Evolutionary conservation across 1,140 invertebrate genomes (phyloP), one percentile per base, ranked within the genome.

Genomic region (Meteorus sp.): DNA sequence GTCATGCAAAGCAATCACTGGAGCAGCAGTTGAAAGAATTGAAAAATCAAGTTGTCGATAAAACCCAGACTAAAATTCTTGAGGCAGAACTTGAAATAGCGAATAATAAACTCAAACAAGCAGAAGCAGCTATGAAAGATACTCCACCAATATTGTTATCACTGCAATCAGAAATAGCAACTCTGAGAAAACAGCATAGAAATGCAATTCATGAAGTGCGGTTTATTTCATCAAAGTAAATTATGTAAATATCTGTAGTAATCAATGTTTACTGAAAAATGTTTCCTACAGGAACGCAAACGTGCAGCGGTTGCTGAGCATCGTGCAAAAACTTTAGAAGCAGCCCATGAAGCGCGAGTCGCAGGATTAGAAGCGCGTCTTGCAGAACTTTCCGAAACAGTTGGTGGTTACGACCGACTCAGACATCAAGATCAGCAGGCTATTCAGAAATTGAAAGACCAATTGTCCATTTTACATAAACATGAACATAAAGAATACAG

Each of bases 321-420:
- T 58, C 83, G 85, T 62, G 84, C 86, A 2, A 83, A 85, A 56
- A 83, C 85, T 58, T 80, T 86, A 33, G 85, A 85, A 56, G 85
- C 85, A 23, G 74, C 85, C 61, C 85, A 90, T 68, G 91, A 93
- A 77, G 84, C 89, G 35, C 80, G 91, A 66, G 90, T 93, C 0
- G 87, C 87, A 3, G 83, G 85, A 50, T 81, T 95, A 47, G 92
- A 95, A 77, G 83, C 85, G 2, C 84, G 88, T 62, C 69, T 95
- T 8, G 89, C 91, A 0, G 91, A 94, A 71, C 77, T 94, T 6
- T 93, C 90, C 0, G 84, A 86, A 51, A 89, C 86, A 0, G 86
- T 94, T 25, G 92, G 91, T 1, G 85, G 85, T 60, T 93, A 93
- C 66, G 91, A 94, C 68, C 81, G 88, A 55, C 67, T 87, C 3